phyloP scores from a whole-genome alignment of 2,113 vertebrate genomes.

The Glaucidium brasilianum region DNA sequence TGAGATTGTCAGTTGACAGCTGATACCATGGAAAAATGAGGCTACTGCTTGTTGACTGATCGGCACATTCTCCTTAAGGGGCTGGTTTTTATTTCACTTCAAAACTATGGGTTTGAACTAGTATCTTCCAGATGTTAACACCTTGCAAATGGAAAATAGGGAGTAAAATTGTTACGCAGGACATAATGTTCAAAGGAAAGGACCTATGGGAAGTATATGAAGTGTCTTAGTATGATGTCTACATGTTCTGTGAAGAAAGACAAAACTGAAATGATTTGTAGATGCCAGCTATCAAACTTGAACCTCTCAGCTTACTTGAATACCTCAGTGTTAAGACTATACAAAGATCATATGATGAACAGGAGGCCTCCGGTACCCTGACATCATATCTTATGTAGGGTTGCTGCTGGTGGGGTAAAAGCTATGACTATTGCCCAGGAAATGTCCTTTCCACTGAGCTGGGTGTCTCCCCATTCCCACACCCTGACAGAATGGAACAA shows the following conservation, averaged over 20 bases:
- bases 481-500: slow-evolving; percentile 56
- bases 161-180: neutral
- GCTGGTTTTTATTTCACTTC: neutral
- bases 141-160: neutral
- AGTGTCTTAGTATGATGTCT: neutral
- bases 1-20: neutral
- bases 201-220: neutral
- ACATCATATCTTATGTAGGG: neutral
- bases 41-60: neutral
- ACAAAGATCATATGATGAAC: neutral
- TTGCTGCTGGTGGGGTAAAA: neutral
- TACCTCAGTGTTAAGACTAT: neutral
- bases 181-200: neutral
- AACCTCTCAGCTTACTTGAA: neutral
- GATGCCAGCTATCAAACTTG: neutral
- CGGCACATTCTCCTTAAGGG: neutral
- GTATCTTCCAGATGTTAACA: neutral
- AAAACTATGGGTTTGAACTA: neutral
- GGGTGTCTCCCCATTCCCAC: slow-evolving; percentile 60
- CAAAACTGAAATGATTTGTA: neutral
- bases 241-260: neutral
- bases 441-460: slow-evolving; percentile 44
- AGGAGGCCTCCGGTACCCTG: neutral
- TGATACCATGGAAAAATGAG: neutral
- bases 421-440: slow-evolving; percentile 39